Percentiles rank a stretch among this genome's conserved stretches.
These are phyloP conservation scores for Polypedilum pembai DNA, from an alignment of 1,140 invertebrate species.

Conservation along the genomic window DNA sequence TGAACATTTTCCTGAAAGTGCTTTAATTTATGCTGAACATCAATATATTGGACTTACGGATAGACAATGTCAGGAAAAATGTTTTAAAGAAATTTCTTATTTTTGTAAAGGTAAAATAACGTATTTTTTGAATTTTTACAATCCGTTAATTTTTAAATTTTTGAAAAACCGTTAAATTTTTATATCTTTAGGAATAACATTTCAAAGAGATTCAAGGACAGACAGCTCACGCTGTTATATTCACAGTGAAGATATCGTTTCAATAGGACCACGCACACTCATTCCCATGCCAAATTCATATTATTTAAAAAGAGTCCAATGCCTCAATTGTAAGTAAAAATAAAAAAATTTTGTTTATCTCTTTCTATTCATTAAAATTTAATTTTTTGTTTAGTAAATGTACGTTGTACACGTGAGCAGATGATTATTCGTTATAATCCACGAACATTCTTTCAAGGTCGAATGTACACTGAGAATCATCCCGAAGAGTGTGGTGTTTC, in stretches of 20 bases:
- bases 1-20: constrained; percentile 42
- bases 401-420: constrained; percentile 48
- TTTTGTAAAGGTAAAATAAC: constrained; percentile 37
- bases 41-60: constrained; percentile 39
- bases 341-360: neutral
- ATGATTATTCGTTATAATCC: constrained; percentile 52
- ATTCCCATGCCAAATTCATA: constrained; percentile 37
- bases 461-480: constrained; percentile 54
- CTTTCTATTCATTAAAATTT: constrained; percentile 36
- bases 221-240: constrained; percentile 41
- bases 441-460: constrained; percentile 49
- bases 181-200: constrained; percentile 34
- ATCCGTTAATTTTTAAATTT: no score
- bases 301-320: constrained; percentile 46
- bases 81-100: constrained; percentile 39
- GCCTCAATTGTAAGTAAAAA: constrained; percentile 44
- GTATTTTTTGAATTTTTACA: no score
- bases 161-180: no score
- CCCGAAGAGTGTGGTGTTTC: constrained; percentile 49
- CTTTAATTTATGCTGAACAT: constrained; percentile 41
- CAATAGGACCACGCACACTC: constrained; percentile 45
- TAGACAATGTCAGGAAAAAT: constrained; percentile 40
- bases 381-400: constrained; percentile 50
- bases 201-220: constrained; percentile 33
- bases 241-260: constrained; percentile 47